Conservation (phyloP, 2,888 invertebrate genomes). For the Cordilura impudica region DNA sequence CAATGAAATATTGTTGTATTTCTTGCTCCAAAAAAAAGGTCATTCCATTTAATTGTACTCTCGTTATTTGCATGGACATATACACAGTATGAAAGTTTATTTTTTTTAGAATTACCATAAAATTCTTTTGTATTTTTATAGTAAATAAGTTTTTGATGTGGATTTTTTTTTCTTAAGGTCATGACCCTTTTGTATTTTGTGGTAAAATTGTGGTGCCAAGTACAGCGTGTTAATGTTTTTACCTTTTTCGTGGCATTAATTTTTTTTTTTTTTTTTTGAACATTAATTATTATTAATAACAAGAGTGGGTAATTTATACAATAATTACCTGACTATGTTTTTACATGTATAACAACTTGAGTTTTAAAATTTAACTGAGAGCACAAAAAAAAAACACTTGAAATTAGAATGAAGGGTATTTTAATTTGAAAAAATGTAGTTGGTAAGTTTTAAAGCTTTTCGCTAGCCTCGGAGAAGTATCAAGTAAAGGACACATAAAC, state of each 20-base stretch:
- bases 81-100: background rate
- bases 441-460: background rate
- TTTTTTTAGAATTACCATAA: background rate
- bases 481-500: background rate
- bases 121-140: background rate
- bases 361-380: background rate
- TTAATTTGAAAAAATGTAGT: too few species aligned
- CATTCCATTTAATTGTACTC: background rate
- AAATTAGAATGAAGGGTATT: conserved; percentile 52
- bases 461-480: background rate
- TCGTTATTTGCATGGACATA: too few species aligned
- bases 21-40: background rate
- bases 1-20: too few species aligned
- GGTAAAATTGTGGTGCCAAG: conserved; percentile 14
- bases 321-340: background rate
- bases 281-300: background rate
- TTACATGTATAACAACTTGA: background rate
- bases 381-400: conserved; percentile 39
- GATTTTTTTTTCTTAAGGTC: conserved; percentile 49
- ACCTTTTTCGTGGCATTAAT: background rate
- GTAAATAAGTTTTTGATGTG: background rate
- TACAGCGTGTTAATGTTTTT: conserved; percentile 15
- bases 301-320: background rate
- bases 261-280: background rate
- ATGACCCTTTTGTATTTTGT: conserved; percentile 51